Evolutionary conservation across 1,140 invertebrate species (phyloP), one percentile per base, ranked within the genome.

Genomic region (Aphaenogaster floridana): DNA sequence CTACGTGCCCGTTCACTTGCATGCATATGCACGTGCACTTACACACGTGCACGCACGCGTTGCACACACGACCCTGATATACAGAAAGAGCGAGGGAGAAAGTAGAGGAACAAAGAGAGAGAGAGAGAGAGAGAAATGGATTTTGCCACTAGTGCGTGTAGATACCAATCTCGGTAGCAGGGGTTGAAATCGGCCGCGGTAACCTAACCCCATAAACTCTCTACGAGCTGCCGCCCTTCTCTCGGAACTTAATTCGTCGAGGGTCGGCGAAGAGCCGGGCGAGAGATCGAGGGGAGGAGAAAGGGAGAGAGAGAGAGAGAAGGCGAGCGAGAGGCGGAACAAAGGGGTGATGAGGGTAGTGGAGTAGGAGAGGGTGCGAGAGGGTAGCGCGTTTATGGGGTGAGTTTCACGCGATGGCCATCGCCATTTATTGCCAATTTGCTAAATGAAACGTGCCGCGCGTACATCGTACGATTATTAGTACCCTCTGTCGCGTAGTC

Each of bases 401-500:
- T 87, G 91, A 91, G 91, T 91, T 91, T 86, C 79, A 72, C 80
- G 91, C 93, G 92, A 95, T 94, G 93, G 93, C 93, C 93, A 94
- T 95, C 93, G 93, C 88, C 93, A 95, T 95, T 95, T 95, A 95
- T 95, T 95, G 94, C 93, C 94, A 95, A 95, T 95, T 95, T 95
- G 94, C 95, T 95, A 95, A 95, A 95, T 95, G 95, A 95, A 95
- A 93, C 92, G 91, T 93, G 90, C 86, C 90, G 92, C 89, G 84
- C 89, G 86, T 84, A 90, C 89, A 89, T 92, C 90, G 91, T 91
- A 88, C 87, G 90, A 92, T 93, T 92, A 93, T 93, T 93, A 92
- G 86, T 88, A 66, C 78, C 72, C 87, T 88, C 90, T 91, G 87
- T 90, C 89, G 72, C 84, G 50, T 9, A 88, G 84, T 79, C 76